phyloP scores from a whole-genome alignment of 2,113 vertebrate genomes.

The Crotalus viridis region DNA sequence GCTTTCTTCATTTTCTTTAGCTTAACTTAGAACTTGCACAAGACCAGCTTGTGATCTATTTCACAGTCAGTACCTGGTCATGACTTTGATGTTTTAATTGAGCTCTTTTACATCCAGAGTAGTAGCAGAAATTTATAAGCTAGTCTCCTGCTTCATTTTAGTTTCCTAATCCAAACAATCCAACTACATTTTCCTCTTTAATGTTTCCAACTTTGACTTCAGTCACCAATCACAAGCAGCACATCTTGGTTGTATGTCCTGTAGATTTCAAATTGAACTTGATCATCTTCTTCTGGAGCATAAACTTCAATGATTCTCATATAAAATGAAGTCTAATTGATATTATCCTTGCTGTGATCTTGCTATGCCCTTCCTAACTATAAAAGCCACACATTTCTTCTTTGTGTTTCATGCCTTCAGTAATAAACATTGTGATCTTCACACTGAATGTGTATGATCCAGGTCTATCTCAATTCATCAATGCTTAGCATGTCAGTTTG shows the following conservation, averaged over 20 bases:
- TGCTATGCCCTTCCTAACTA: not conserved
- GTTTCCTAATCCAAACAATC: too few relatives aligned
- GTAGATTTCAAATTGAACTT: not conserved
- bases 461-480: not conserved
- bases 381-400: not conserved
- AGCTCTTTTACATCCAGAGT: too few relatives aligned
- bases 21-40: too few relatives aligned
- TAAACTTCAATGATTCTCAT: not conserved
- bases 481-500: not conserved
- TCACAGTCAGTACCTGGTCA: too few relatives aligned
- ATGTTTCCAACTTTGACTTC: not conserved
- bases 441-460: not conserved
- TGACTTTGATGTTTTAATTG: too few relatives aligned
- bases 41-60: too few relatives aligned
- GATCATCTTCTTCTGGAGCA: not conserved
- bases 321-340: not conserved
- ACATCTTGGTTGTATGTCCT: not conserved
- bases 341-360: not conserved
- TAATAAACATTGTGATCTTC: not conserved
- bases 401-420: not conserved
- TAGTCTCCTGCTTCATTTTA: too few relatives aligned
- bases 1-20: too few relatives aligned
- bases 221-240: not conserved
- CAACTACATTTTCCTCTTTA: not conserved
- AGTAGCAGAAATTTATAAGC: too few relatives aligned